phyloP scores from a whole-genome alignment of 2,888 invertebrate species.

The Aphrophora alni region DNA sequence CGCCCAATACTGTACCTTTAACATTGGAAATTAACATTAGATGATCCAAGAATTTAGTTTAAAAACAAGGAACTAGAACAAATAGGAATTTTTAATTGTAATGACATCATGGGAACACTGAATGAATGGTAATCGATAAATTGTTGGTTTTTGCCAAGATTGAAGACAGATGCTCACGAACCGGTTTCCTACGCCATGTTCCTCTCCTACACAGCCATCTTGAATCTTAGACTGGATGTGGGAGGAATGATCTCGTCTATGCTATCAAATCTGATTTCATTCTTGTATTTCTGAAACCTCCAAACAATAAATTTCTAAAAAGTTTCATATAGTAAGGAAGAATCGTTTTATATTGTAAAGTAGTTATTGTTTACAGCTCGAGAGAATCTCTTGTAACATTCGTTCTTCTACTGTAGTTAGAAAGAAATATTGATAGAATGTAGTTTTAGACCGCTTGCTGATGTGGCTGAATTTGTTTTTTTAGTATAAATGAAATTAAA shows the following conservation, averaged over 20 bases:
- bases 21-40: no score
- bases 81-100: neutral
- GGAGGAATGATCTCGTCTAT: neutral
- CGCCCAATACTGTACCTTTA: no score
- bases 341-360: no score
- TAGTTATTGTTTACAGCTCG: no score
- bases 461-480: no score
- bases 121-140: neutral
- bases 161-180: neutral
- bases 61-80: neutral
- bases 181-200: neutral
- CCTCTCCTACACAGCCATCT: neutral
- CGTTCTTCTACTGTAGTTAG: no score
- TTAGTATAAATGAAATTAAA: no score
- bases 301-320: neutral
- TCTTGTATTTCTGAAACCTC: neutral
- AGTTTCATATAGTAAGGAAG: no score
- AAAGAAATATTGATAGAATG: no score
- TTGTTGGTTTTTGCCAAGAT: neutral
- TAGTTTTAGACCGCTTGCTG: no score
- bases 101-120: neutral
- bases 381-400: no score
- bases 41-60: no score
- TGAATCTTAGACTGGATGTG: neutral
- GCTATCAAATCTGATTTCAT: neutral